Conservation (phyloP, 2,797 vertebrate species). For the Rachycentron canadum region DNA sequence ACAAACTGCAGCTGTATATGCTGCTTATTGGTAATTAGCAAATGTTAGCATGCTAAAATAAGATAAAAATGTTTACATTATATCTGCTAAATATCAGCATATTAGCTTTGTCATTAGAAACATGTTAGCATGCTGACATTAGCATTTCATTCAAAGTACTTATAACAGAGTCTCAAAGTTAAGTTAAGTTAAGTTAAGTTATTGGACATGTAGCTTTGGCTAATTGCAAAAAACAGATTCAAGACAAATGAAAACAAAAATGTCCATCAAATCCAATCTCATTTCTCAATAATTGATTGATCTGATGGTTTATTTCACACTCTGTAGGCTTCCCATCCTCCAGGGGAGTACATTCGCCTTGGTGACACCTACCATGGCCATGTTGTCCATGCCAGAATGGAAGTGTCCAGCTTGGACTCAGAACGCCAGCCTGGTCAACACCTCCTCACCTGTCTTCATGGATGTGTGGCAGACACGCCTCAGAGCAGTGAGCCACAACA, state of each 20-base stretch:
- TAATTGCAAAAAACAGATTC: neutral
- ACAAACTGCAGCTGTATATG: too few relatives aligned
- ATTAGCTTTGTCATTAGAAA: neutral
- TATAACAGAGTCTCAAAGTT: too few relatives aligned
- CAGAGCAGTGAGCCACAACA: constrained; percentile 83
- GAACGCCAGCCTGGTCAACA: constrained; percentile 89
- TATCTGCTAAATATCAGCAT: neutral
- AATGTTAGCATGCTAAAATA: too few relatives aligned
- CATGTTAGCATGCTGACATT: too few relatives aligned
- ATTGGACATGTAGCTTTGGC: neutral
- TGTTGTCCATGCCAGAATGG: constrained; percentile 91
- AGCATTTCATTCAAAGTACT: too few relatives aligned
- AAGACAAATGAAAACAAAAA: neutral
- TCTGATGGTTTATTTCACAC: neutral
- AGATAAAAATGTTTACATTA: neutral
- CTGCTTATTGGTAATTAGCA: too few relatives aligned
- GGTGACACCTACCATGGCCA: constrained; percentile 89
- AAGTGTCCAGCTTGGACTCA: constrained; percentile 93
- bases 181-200: too few relatives aligned
- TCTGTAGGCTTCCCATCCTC: constrained; percentile 91
- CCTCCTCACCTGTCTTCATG: constrained; percentile 87
- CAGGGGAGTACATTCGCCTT: constrained; percentile 94
- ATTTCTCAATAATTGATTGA: neutral
- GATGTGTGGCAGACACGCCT: constrained; percentile 93
- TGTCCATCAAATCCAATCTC: neutral